These are phyloP conservation scores for Platycheirus albimanus DNA, from an alignment of 2,888 invertebrate species.

Conservation along the genomic window DNA sequence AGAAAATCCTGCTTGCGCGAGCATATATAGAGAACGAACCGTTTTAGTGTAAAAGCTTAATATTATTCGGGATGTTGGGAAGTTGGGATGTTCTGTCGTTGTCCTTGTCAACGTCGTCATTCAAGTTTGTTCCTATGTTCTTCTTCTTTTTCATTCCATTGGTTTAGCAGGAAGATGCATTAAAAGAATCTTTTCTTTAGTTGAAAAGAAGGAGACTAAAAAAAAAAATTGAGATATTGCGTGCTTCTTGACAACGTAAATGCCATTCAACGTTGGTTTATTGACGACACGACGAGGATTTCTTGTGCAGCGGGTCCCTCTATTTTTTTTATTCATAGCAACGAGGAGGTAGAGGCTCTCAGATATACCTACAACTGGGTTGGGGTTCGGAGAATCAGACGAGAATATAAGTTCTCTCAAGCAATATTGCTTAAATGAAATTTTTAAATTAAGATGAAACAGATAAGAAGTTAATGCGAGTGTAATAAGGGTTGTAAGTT, in stretches of 20 bases:
- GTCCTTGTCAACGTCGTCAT: slow-evolving; percentile 34
- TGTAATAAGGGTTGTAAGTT: slow-evolving; percentile 7
- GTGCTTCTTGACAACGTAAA: slow-evolving; percentile 55
- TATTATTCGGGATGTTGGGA: slow-evolving; percentile 44
- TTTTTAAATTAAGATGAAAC: slow-evolving; percentile 23
- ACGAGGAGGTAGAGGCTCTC: background rate
- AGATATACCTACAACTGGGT: too few species aligned
- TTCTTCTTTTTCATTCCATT: slow-evolving; percentile 18
- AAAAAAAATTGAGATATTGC: slow-evolving; percentile 19
- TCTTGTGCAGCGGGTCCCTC: background rate
- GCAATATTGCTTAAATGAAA: slow-evolving; percentile 17
- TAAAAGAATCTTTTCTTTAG: slow-evolving; percentile 35
- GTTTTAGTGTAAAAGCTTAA: slow-evolving; percentile 38
- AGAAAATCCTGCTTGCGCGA: slow-evolving; percentile 49
- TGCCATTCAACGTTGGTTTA: slow-evolving; percentile 56
- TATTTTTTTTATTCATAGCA: background rate
- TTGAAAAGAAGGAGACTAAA: background rate
- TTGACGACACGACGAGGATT: slow-evolving; percentile 16
- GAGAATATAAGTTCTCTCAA: background rate
- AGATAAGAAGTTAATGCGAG: slow-evolving; percentile 10
- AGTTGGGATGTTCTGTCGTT: slow-evolving; percentile 49
- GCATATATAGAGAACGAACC: slow-evolving; percentile 23
- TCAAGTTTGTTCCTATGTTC: slow-evolving; percentile 10
- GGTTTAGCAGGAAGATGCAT: slow-evolving; percentile 29
- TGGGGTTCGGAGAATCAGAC: background rate